Base-by-base conservation (phyloP, 2,113 vertebrate species). In the Formicarius rufipectus region DNA sequence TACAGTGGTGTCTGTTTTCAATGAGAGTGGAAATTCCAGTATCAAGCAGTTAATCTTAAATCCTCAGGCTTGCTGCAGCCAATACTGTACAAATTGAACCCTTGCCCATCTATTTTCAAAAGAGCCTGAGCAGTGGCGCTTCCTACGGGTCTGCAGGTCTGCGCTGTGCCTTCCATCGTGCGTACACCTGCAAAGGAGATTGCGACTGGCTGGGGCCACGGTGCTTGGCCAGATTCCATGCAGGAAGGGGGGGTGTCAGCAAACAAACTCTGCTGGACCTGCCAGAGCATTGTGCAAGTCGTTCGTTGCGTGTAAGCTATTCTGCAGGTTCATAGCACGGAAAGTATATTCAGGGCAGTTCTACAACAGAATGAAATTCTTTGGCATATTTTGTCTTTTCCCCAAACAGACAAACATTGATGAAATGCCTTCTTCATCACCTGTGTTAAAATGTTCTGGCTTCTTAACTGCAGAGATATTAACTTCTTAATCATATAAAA, bases 81-180 rank as follows among this genome's bases (percentile, higher is more conserved):
- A 8, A 1, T 4, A 1, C 58, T 8, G 14, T 3, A 21, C 40
- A 25, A 49, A 56, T 6, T 3, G 84, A 87, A 7, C 7, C 2
- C 50, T n/a, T 23, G 52, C 78, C 75, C 21, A 8, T 7, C n/a
- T 14, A 3, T 68, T 93, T 73, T 7, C 66, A 21, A 1, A 2
- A 3, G 30, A 11, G 60, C n/a, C 52, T 12, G 49, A 4, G 11
- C 53, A 28, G 7, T 10, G 69, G 53, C 0, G 4, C 45, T 83
- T 24, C 50, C n/a, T 19, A 0, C 3, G 66, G 33, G 9, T 10
- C 40, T 3, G 19, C 71, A 35, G 66, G 69, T 30, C 27, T 7
- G 1, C 18, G 1, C 20, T 0, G 12, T 24, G 49, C 63, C 55
- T 66, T 62, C 59, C n/a, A 6, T 14, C 1, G 1, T 0, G 0